A percentile compares a stretch with the other conserved stretches of the same genome.
Evolutionary conservation across 2,888 invertebrate species (phyloP).

Genomic region (Parnassius smintheus): DNA sequence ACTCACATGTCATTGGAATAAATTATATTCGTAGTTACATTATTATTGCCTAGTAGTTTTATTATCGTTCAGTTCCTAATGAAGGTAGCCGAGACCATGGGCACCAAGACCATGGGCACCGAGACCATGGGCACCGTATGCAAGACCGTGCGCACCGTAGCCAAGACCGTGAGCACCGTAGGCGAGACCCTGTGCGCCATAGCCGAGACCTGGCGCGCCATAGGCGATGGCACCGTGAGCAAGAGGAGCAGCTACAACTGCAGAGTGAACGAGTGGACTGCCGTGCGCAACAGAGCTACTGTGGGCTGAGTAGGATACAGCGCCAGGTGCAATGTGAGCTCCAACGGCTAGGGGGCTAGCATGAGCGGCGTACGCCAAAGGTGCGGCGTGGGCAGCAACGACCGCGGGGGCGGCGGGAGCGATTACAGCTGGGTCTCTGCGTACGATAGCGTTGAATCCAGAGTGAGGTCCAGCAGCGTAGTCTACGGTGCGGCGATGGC

Average conservation of each 20-base stretch:
- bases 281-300: background rate
- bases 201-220: constrained; percentile 26
- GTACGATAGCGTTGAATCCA: background rate
- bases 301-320: background rate
- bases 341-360: constrained; percentile 11
- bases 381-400: constrained; percentile 29
- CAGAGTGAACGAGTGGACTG: constrained; percentile 37
- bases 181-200: constrained; percentile 31
- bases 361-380: background rate
- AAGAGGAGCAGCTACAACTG: constrained; percentile 37
- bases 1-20: constrained; percentile 23
- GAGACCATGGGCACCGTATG: constrained; percentile 31
- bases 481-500: background rate
- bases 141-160: constrained; percentile 32
- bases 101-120: constrained; percentile 29
- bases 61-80: background rate
- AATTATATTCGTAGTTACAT: constrained; percentile 25
- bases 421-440: constrained; percentile 11
- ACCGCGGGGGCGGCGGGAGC: constrained; percentile 42
- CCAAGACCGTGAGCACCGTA: constrained; percentile 41
- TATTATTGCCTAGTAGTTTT: constrained; percentile 27
- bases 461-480: background rate
- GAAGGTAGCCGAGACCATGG: constrained; percentile 25
- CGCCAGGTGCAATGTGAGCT: background rate
- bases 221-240: constrained; percentile 42